Evolutionary conservation across 2,888 invertebrate genomes (phyloP), one percentile per base, ranked within the genome.

Genomic region (Tubulanus polymorphus): DNA sequence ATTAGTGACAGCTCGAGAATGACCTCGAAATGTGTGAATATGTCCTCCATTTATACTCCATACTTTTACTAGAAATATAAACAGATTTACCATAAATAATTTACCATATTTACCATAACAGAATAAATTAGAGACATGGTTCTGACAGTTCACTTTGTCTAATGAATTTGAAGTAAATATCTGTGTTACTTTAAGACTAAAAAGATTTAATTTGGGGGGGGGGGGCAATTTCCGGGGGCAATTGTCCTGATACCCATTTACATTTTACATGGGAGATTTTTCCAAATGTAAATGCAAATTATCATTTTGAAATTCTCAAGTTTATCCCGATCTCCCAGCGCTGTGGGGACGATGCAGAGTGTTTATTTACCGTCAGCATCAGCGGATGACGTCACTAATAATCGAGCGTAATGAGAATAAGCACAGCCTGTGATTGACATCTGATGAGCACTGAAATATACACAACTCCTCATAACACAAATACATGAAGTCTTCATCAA

Each of bases 21-120:
- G 78, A 45, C 76, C 78, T n/a, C 75, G 66, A 55, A 78, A 76
- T 26, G 74, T 75, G 63, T 76, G 74, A 3, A 76, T 68, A 48
- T 71, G 66, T 15, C 75, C 74, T 23, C 76, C 76, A n/a, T 64
- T 63, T 41, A 72, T 53, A 58, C 73, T 74, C 78, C 78, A 78
- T 2, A 72, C 69, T 62, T 76, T 78, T 26, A 78, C 77, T 77
- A 63, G 20, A 58, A 59, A 26, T 32, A 18, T 20, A 37, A 12
- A 48, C 3, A 20, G n/a, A 37, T n/a, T 6, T 6, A 12, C n/a
- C n/a, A n/a, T n/a, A n/a, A n/a, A n/a, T n/a, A n/a, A n/a, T n/a
- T n/a, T n/a, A n/a, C n/a, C n/a, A n/a, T n/a, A n/a, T n/a, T n/a
- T n/a, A n/a, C n/a, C n/a, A n/a, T n/a, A n/a, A n/a, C n/a, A n/a